Conservation (phyloP, 2,797 vertebrate genomes). For the Acrocephalus scirpaceus region DNA sequence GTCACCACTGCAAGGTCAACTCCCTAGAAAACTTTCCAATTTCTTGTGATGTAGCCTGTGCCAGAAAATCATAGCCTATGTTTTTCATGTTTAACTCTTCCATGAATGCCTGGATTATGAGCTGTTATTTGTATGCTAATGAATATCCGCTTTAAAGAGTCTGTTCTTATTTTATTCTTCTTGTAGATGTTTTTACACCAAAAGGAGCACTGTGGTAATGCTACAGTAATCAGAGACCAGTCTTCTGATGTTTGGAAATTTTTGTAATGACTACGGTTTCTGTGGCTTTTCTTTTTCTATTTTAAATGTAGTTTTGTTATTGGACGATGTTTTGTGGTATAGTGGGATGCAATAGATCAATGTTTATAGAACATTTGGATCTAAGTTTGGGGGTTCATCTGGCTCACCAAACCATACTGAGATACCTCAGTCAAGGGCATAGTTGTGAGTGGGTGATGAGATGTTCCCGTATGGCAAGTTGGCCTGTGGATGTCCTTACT, state of each 20-base stretch:
- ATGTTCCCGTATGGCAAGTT: not conserved
- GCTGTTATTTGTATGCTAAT: not conserved
- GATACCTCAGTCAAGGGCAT: not conserved
- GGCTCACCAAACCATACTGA: not conserved
- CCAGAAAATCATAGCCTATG: constrained; percentile 6
- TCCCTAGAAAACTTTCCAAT: constrained; percentile 20
- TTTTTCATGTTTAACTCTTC: not conserved
- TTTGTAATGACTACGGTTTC: not conserved
- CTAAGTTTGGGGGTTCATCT: not conserved
- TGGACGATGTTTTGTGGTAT: not conserved
- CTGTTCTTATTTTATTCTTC: not conserved
- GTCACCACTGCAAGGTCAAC: not conserved
- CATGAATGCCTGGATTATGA: not conserved
- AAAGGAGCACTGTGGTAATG: not conserved
- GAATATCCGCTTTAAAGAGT: not conserved
- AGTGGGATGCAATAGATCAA: not conserved
- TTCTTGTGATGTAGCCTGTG: not conserved
- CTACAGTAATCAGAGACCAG: not conserved
- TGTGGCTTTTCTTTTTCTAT: not conserved
- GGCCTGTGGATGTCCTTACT: not conserved
- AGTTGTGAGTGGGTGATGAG: not conserved
- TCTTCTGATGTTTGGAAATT: not conserved
- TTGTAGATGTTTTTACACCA: not conserved
- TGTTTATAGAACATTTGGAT: not conserved
- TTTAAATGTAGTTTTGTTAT: not conserved